Evolutionary conservation across 2,888 invertebrate genomes (phyloP).

Genomic region (Agrilus cyanescens): DNA sequence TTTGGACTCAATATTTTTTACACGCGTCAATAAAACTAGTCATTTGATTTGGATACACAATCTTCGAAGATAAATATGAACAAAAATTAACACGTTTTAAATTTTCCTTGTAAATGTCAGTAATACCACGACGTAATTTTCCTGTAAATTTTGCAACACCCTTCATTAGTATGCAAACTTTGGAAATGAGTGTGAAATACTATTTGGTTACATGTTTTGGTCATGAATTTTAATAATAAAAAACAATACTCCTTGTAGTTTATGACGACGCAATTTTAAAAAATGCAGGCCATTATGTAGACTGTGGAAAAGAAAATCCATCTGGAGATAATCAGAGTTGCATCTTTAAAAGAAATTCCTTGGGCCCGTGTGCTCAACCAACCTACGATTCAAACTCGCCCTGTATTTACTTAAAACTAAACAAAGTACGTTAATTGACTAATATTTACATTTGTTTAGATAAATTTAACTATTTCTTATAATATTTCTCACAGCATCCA

Average conservation of each 20-base stretch:
- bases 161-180: too few species aligned
- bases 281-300: conserved; percentile 1
- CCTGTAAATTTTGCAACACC: too few species aligned
- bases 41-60: too few species aligned
- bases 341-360: conserved; percentile 13
- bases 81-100: too few species aligned
- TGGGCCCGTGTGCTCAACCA: conserved; percentile 20
- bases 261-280: conserved; percentile 7
- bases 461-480: background rate
- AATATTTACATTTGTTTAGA: conserved; percentile 28
- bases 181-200: too few species aligned
- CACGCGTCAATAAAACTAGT: too few species aligned
- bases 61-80: too few species aligned
- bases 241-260: conserved; percentile 4
- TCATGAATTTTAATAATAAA: too few species aligned
- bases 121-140: too few species aligned
- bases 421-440: conserved; percentile 26
- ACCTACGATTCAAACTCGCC: conserved; percentile 20
- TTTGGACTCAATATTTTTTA: too few species aligned
- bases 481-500: conserved; percentile 7
- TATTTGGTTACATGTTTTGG: too few species aligned
- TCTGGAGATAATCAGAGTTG: conserved; percentile 12
- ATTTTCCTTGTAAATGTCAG: too few species aligned
- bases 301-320: conserved; percentile 10
- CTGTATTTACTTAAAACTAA: conserved; percentile 22